Evolutionary conservation across 92 coral and sea anemone genomes (phyloP).

Genomic region (Parazoanthus swiftii): DNA sequence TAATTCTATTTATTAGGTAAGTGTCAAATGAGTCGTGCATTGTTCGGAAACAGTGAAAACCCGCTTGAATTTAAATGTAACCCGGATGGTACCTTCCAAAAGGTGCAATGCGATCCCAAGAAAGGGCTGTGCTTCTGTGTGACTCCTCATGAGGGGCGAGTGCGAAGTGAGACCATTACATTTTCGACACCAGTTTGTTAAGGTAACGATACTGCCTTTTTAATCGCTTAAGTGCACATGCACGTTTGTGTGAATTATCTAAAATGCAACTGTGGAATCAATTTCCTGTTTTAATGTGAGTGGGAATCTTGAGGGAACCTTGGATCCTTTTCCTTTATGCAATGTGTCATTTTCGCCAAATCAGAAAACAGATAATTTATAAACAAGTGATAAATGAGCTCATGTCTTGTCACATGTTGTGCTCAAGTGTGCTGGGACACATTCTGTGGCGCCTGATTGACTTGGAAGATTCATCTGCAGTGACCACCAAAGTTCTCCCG

Average conservation of each 20-base stretch:
- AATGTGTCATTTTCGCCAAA: too few species aligned
- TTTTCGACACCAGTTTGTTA: background rate
- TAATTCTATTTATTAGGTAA: background rate
- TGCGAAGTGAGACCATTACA: background rate
- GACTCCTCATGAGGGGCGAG: background rate
- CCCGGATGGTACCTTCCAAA: conserved; percentile 30
- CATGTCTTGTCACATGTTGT: background rate
- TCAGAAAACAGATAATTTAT: too few species aligned
- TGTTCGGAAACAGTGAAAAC: background rate
- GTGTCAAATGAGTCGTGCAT: background rate
- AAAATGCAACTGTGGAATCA: too few species aligned
- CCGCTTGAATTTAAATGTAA: conserved; percentile 20
- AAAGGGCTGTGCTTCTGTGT: conserved; percentile 1
- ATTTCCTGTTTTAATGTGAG: too few species aligned
- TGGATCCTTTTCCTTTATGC: too few species aligned
- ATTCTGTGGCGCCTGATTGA: too few species aligned
- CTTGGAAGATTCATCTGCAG: too few species aligned
- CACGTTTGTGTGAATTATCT: background rate
- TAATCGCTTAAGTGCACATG: too few species aligned
- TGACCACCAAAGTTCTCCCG: too few species aligned
- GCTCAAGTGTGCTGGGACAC: background rate
- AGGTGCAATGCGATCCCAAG: background rate
- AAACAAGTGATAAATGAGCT: background rate
- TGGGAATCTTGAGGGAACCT: background rate
- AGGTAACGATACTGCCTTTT: background rate